These are phyloP conservation scores for Drosophila willistoni DNA, from an alignment of 1,140 invertebrate species.

Conservation along the genomic window DNA sequence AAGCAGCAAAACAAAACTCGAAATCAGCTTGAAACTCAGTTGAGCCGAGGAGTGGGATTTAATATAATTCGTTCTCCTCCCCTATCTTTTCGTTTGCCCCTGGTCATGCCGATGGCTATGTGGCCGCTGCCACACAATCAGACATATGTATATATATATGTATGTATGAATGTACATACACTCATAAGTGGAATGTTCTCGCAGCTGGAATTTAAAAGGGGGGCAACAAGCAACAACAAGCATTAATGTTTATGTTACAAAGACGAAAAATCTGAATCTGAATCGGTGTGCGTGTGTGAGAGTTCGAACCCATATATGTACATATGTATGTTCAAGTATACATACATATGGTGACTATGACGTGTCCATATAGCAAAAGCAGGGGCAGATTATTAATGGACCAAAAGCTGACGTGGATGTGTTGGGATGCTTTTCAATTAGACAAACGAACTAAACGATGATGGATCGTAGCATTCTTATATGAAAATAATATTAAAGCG, in stretches of 20 bases:
- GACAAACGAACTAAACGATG: conserved; percentile 45
- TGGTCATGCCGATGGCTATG: not conserved
- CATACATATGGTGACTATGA: conserved; percentile 42
- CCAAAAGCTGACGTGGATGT: conserved; percentile 68
- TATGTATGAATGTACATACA: not conserved
- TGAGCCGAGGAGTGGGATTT: conserved; percentile 19
- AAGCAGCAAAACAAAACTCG: conserved; percentile 54
- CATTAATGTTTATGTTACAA: conserved; percentile 75
- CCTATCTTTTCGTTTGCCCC: not conserved
- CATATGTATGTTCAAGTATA: conserved; percentile 26
- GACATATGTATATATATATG: not conserved
- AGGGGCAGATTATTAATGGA: conserved; percentile 45
- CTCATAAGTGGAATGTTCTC: conserved; percentile 66
- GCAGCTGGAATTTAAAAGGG: conserved; percentile 75
- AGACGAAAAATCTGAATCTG: conserved; percentile 25
- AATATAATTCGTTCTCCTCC: conserved; percentile 8
- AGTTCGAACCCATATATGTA: conserved; percentile 19
- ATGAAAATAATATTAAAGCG: too few species aligned
- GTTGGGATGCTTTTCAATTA: conserved; percentile 41
- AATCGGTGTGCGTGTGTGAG: conserved; percentile 10
- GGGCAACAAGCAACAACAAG: conserved; percentile 68
- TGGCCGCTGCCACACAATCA: not conserved
- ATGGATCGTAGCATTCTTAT: not conserved
- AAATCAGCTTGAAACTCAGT: conserved; percentile 56
- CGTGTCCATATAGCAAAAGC: conserved; percentile 57